A percentile compares a stretch with the other conserved stretches of the same genome.
Conservation (phyloP, 2,113 vertebrate genomes). For the Eudyptes chrysolophus region DNA sequence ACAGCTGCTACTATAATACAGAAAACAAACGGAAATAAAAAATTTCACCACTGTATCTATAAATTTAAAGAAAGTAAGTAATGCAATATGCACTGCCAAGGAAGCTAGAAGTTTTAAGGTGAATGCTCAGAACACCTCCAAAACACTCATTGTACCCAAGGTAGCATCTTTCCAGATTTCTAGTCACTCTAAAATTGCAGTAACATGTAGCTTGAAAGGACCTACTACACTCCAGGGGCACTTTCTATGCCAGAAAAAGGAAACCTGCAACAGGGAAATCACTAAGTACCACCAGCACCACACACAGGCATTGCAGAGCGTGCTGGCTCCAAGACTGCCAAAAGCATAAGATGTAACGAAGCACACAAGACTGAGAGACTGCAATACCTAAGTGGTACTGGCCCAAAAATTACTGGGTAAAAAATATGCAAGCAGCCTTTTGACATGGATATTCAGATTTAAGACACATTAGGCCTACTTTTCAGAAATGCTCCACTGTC, state of each 20-base stretch:
- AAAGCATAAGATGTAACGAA: not conserved
- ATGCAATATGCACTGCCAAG: not conserved
- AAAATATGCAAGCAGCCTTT: not conserved
- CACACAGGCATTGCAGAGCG: rapidly evolving
- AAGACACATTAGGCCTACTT: not conserved
- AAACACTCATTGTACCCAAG: not conserved
- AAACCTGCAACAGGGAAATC: not conserved
- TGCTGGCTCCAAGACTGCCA: not conserved
- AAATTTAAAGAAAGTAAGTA: not conserved
- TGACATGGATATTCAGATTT: not conserved
- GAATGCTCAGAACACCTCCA: not conserved
- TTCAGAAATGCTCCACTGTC: not conserved
- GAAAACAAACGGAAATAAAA: not conserved
- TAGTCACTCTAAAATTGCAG: not conserved
- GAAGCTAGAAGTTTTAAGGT: not conserved
- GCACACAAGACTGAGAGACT: not conserved
- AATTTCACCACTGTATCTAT: not conserved
- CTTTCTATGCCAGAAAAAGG: not conserved
- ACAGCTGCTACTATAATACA: not conserved
- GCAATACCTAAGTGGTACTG: not conserved
- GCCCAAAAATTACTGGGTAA: not conserved
- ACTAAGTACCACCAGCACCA: not conserved
- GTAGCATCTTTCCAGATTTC: not conserved
- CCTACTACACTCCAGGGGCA: not conserved
- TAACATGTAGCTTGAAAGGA: not conserved